Base-by-base conservation (phyloP, 2,797 vertebrate genomes). In the Crenichthys baileyi region DNA sequence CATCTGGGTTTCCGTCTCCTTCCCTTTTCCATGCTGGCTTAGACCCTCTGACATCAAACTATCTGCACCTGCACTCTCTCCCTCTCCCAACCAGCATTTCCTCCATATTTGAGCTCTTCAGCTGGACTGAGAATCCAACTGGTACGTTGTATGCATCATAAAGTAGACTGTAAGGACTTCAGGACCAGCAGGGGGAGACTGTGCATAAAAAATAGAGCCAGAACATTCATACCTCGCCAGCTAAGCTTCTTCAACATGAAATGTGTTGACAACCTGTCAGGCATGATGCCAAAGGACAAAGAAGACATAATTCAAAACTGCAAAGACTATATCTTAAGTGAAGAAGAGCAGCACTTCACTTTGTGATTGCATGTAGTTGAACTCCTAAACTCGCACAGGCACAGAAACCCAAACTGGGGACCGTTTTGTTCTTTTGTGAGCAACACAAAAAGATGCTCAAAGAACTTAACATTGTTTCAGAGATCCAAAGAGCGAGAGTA, bases 121-220 rank as follows among this genome's bases (percentile, higher is more conserved):
- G 81, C 72, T 77, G 76, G 31, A 75, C 63, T 58, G 58, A 53
- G 68, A 51, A 56, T 75, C 41, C 73, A 76, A 70, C 58, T 53
- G 51, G 65, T 41, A 22, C 58, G 29, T 8, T 4, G 82, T 68
- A 29, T 7, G 4, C 85, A 41, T 72, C 1, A 26, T 67, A 5
- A 72, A 67, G 74, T 29, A 36, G 63, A 72, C 76, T 79, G 72
- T 71, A 36, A 29, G 0, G 24, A 26, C 11, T 41, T 70, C n/a
- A 44, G 22, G 2, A 60, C 90, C 92, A 91, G 79, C 56, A 91
- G 93, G 85, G 90, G 93, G 93, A 80, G 91, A 81, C 85, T 7
- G 63, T 50, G 85, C 39, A 70, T 71, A 84, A 65, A 72, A 44
- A 39, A 88, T 46, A 13, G 5, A 53, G 72, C 75, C 24, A 3